Evolutionary conservation across 2,113 vertebrate genomes (phyloP).

Genomic region (Cacatua alba): DNA sequence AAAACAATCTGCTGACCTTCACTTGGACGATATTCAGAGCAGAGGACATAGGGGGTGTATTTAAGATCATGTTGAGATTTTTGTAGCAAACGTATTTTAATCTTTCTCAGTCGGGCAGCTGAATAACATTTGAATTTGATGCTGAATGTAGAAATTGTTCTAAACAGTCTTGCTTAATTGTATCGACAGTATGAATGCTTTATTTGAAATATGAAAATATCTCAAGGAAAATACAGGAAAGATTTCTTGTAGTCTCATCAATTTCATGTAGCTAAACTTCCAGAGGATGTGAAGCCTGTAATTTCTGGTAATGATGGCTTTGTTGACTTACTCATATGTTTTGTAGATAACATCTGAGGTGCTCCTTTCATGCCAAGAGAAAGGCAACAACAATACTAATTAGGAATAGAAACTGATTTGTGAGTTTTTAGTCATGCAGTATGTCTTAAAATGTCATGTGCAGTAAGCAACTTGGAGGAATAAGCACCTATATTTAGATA

Average conservation of each 20-base stretch:
- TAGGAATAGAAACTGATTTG: constrained; percentile 10
- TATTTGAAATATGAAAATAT: background rate
- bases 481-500: constrained; percentile 5
- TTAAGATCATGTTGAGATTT: background rate
- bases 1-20: background rate
- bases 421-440: background rate
- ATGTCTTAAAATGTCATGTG: background rate
- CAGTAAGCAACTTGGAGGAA: constrained; percentile 2
- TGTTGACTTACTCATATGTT: background rate
- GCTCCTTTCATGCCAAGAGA: background rate
- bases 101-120: background rate
- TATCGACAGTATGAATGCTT: background rate
- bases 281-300: background rate
- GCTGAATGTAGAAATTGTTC: background rate
- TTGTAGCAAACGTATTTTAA: background rate
- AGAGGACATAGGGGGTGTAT: background rate
- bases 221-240: background rate
- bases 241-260: background rate
- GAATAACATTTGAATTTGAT: background rate
- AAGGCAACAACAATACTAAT: constrained; percentile 11
- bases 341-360: background rate
- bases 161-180: background rate
- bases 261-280: background rate
- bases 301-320: constrained; percentile 25
- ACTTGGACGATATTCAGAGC: background rate